These are phyloP conservation scores for Morphnarchus princeps DNA, from an alignment of 2,113 vertebrate species.

Conservation along the genomic window DNA sequence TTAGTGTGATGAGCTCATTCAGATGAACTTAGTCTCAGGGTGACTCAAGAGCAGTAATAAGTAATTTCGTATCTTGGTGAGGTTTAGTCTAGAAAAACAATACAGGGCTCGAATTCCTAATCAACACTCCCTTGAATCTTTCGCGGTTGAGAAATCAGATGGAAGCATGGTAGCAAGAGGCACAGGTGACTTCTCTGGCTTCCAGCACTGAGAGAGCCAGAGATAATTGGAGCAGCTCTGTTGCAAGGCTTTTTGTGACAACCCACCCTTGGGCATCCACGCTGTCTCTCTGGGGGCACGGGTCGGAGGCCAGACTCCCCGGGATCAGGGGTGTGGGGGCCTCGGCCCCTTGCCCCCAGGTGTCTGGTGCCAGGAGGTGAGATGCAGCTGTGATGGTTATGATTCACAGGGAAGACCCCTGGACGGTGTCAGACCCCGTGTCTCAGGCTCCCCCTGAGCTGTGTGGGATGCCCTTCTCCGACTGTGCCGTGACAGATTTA, in stretches of 20 bases:
- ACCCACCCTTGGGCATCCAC: background rate
- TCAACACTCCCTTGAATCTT: background rate
- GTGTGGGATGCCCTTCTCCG: background rate
- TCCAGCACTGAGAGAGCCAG: background rate
- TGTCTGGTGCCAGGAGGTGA: background rate
- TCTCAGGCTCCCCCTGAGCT: background rate
- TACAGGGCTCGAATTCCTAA: background rate
- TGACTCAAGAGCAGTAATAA: background rate
- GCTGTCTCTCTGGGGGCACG: background rate
- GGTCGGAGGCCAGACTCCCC: background rate
- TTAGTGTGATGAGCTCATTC: background rate
- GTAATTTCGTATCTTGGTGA: background rate
- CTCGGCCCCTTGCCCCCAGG: background rate
- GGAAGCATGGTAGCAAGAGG: background rate
- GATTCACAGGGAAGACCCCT: rapidly evolving
- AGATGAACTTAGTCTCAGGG: background rate
- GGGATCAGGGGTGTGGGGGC: no score
- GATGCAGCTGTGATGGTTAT: rapidly evolving
- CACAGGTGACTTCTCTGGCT: background rate
- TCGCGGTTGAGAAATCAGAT: background rate
- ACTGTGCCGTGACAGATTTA: rapidly evolving
- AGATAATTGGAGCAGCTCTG: background rate
- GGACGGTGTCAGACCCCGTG: rapidly evolving
- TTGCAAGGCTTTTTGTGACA: background rate
- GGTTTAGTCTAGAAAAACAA: background rate